Evolutionary conservation across 1,140 invertebrate genomes (phyloP).

Genomic region (Caenorhabditis remanei): DNA sequence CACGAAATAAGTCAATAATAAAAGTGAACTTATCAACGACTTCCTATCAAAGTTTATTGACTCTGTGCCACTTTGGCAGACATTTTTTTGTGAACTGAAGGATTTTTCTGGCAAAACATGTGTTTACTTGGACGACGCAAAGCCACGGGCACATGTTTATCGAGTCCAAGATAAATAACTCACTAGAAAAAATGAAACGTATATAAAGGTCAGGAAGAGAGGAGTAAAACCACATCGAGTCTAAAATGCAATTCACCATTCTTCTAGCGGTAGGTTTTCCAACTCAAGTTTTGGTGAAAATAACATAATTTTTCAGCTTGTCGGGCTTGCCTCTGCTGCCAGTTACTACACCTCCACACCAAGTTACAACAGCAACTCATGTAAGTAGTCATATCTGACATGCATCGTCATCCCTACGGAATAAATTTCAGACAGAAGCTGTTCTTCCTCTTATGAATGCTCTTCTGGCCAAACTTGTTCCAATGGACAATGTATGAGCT

Average conservation of each 20-base stretch:
- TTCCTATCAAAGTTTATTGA: constrained; percentile 41
- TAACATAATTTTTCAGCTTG: neutral
- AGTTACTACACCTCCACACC: constrained; percentile 27
- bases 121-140: constrained; percentile 41
- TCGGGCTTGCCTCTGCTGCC: constrained; percentile 38
- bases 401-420: too few species aligned
- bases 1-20: constrained; percentile 47
- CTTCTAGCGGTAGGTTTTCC: constrained; percentile 28
- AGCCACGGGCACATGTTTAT: constrained; percentile 51
- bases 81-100: constrained; percentile 40
- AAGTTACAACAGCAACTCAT: constrained; percentile 14
- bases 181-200: constrained; percentile 19
- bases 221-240: neutral
- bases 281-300: neutral
- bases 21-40: constrained; percentile 49
- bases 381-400: neutral
- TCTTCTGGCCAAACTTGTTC: constrained; percentile 38
- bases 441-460: constrained; percentile 33
- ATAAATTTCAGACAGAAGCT: neutral
- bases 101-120: constrained; percentile 53
- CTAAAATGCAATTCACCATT: constrained; percentile 47
- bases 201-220: constrained; percentile 30
- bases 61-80: constrained; percentile 42
- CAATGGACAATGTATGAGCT: constrained; percentile 44
- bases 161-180: constrained; percentile 49